These are phyloP conservation scores for Acyrthosiphon pisum DNA, from an alignment of 1,140 invertebrate species.

Conservation along the genomic window DNA sequence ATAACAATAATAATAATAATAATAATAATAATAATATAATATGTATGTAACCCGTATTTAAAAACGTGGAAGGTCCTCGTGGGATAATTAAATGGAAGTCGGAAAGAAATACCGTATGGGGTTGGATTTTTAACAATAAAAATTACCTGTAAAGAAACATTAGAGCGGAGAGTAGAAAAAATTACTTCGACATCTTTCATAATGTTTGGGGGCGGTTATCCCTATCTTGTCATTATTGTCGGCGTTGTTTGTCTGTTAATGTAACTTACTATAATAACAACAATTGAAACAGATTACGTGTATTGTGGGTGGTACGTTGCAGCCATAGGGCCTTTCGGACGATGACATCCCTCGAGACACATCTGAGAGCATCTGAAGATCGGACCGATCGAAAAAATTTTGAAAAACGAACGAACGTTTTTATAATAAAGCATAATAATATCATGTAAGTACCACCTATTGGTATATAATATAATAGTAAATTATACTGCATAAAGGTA, in stretches of 20 bases:
- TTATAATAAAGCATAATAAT: not conserved
- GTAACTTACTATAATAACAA: conserved; percentile 48
- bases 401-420: not conserved
- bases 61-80: conserved; percentile 22
- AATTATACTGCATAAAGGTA: not conserved
- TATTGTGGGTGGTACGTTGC: conserved; percentile 45
- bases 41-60: not conserved
- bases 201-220: conserved; percentile 32
- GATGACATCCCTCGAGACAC: conserved; percentile 47
- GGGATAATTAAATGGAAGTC: conserved; percentile 41
- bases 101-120: conserved; percentile 6
- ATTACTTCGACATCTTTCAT: conserved; percentile 41
- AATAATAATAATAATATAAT: not conserved
- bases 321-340: not conserved
- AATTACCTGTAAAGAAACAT: conserved; percentile 26
- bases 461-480: not conserved
- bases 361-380: not conserved
- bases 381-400: not conserved
- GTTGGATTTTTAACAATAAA: conserved; percentile 22
- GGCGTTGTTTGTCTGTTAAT: conserved; percentile 51
- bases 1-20: not conserved
- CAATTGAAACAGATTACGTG: conserved; percentile 50
- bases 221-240: conserved; percentile 54
- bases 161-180: not conserved
- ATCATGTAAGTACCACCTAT: not conserved